Base-by-base conservation (phyloP, 2,888 invertebrate genomes). In the Amphipoea oculea region DNA sequence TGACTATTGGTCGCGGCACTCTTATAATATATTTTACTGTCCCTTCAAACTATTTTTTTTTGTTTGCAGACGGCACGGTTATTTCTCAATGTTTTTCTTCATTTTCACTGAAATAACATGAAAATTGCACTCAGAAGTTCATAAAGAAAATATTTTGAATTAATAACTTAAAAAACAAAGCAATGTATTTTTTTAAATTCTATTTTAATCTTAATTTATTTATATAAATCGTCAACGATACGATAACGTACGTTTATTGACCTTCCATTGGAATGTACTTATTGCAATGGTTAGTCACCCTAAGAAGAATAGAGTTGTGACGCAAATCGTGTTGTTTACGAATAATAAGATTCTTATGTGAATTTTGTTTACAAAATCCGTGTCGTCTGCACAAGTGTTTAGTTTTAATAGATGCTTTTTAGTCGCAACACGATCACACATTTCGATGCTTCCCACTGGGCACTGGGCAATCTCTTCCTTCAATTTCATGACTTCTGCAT, bases 391-490 rank as follows among this genome's bases (percentile, higher is more conserved):
- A 81, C 68, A 20, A 65, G n/a, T 78, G 17, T 76, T 67, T 74
- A 86, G 82, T 79, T 79, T 51, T 90, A 86, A 86, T 92, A 93
- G 92, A 91, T 91, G 94, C 94, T 95, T 94, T 84, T 89, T 95
- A 95, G 94, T 89, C 91, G 94, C 95, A 91, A 94, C 92, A 94
- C 94, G 93, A 93, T 95, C 95, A 96, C 96, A 96, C 95, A 95
- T 95, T 92, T 94, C 95, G 94, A 93, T 90, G 93, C 94, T 94
- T 94, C 87, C 87, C 85, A 83, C 90, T 86, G 88, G 90, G 90
- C 92, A 92, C 92, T 90, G 89, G 88, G 83, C 80, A 77, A 82
- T 83, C 77, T 87, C 76, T 86, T 86, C 78, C 82, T 83, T 82
- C 85, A 85, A 67, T 65, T 76, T 86, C 85, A 86, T 89, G 76